These are phyloP conservation scores for Hydropsyche betteni DNA, from an alignment of 2,888 invertebrate genomes.

Conservation along the genomic window DNA sequence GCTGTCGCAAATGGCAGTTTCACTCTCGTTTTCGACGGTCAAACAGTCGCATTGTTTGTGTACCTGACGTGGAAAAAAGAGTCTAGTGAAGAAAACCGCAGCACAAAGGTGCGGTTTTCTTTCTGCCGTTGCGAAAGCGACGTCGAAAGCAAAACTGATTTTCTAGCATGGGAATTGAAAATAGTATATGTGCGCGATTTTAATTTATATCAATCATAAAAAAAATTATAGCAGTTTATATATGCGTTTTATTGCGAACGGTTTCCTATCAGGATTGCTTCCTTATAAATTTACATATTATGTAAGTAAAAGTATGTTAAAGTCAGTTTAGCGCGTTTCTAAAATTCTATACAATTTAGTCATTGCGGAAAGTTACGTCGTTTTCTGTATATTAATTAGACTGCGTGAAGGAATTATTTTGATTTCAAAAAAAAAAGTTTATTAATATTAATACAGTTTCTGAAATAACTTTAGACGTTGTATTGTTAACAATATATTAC, in stretches of 20 bases:
- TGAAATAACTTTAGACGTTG: background rate
- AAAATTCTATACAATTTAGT: too few relatives aligned
- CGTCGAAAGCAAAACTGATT: constrained; percentile 1
- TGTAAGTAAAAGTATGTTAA: too few relatives aligned
- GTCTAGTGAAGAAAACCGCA: constrained; percentile 16
- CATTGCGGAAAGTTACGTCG: background rate
- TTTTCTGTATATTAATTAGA: background rate
- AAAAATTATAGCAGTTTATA: too few relatives aligned
- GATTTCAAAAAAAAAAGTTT: background rate
- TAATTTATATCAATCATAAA: background rate
- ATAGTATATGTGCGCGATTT: background rate
- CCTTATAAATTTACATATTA: too few relatives aligned
- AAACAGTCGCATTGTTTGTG: background rate
- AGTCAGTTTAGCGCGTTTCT: too few relatives aligned
- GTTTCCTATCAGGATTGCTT: too few relatives aligned
- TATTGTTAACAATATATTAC: background rate
- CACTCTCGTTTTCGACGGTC: constrained; percentile 17
- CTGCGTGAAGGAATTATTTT: background rate
- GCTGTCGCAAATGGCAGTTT: background rate
- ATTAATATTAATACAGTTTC: constrained; percentile 7
- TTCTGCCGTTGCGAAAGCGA: constrained; percentile 16
- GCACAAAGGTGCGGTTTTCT: constrained; percentile 23
- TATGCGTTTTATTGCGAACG: too few relatives aligned
- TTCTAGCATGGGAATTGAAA: background rate
- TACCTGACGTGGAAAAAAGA: background rate